Conservation (phyloP, 2,113 vertebrate species). For the Lophochroa leadbeateri region DNA sequence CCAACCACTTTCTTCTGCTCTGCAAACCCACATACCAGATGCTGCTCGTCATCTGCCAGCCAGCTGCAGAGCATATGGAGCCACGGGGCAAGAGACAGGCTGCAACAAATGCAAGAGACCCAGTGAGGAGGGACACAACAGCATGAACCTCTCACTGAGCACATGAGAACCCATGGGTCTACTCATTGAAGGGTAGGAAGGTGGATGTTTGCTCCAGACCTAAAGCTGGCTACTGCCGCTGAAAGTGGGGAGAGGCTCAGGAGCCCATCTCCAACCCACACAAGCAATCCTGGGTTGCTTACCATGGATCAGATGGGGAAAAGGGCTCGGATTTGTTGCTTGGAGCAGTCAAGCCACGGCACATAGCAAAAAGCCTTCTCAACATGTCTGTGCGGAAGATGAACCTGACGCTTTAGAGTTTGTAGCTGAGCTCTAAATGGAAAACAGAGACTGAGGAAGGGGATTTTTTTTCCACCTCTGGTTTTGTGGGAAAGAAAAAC, state of each 20-base stretch:
- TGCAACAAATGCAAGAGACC: background rate
- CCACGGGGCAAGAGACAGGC: background rate
- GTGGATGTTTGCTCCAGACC: background rate
- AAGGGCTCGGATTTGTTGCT: background rate
- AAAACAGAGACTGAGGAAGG: conserved; percentile 30
- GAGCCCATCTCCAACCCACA: background rate
- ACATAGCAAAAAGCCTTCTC: background rate
- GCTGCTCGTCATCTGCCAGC: background rate
- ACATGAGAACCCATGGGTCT: rapidly evolving
- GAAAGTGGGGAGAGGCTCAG: background rate
- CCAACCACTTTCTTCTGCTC: background rate
- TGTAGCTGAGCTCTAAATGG: conserved; percentile 17
- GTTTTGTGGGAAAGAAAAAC: conserved; percentile 28
- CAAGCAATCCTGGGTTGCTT: background rate
- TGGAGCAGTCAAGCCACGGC: background rate
- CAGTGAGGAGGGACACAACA: background rate
- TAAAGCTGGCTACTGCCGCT: background rate
- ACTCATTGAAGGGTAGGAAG: background rate
- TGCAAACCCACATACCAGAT: background rate
- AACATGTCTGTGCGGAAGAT: background rate
- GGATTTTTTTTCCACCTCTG: background rate
- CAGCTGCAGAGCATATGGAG: background rate
- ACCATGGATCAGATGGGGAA: background rate
- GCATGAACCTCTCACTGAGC: rapidly evolving
- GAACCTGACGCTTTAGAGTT: conserved; percentile 11